Conservation (phyloP, 2,797 vertebrate genomes). For the Sciurus vulgaris region DNA sequence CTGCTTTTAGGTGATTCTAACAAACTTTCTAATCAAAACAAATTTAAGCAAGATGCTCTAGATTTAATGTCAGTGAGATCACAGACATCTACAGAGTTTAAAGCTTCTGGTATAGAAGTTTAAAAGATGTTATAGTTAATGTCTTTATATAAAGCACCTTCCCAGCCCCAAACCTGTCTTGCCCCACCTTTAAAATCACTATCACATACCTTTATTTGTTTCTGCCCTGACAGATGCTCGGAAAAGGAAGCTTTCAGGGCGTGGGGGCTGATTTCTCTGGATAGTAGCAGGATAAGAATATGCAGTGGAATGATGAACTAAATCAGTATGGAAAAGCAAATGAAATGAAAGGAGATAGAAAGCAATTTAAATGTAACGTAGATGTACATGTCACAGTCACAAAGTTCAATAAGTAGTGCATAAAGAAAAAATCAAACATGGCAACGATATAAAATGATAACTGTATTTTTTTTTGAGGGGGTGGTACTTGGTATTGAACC, state of each 20-base stretch:
- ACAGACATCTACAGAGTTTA: conserved; percentile 43
- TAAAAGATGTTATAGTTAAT: neutral
- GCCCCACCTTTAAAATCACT: neutral
- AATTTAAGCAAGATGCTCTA: conserved; percentile 5
- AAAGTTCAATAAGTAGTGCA: conserved; percentile 81
- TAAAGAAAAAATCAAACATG: conserved; percentile 74
- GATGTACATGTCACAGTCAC: neutral
- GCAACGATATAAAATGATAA: conserved; percentile 75
- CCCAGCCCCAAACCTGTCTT: neutral
- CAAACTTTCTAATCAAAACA: conserved; percentile 46
- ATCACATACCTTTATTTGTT: conserved; percentile 92
- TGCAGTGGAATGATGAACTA: conserved; percentile 90
- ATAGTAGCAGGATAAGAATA: conserved; percentile 90
- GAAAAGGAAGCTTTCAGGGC: conserved; percentile 96
- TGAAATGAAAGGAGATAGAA: conserved; percentile 80
- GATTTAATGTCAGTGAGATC: neutral
- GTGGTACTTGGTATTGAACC: no score
- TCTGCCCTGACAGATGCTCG: conserved; percentile 93
- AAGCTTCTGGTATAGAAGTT: neutral
- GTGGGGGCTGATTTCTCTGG: conserved; percentile 89
- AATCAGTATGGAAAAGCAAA: conserved; percentile 82
- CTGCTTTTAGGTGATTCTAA: neutral
- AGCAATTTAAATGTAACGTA: conserved; percentile 78
- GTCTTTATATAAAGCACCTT: neutral
- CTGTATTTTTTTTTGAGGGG: no score